Percentiles rank a stretch among this genome's conserved stretches.
Evolutionary conservation across 2,797 vertebrate genomes (phyloP).

Genomic region (Peromyscus attwateri): DNA sequence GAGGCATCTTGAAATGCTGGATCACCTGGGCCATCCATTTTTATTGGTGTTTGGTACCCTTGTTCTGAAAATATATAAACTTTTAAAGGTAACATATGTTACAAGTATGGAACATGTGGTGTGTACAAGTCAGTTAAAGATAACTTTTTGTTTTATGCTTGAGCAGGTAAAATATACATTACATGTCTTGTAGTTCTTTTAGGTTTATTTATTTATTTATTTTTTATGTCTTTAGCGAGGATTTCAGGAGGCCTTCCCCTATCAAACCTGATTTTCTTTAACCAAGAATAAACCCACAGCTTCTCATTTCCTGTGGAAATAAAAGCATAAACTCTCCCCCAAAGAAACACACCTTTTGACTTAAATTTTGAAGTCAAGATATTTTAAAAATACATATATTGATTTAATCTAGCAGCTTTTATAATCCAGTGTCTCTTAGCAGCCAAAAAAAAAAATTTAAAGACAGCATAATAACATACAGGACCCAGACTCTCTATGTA

Average conservation of each 20-base stretch:
- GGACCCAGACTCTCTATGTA: not conserved
- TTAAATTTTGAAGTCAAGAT: not conserved
- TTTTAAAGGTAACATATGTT: not conserved
- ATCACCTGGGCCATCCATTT: not conserved
- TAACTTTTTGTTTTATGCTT: not conserved
- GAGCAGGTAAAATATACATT: not conserved
- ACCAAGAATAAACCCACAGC: not conserved
- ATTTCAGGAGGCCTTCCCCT: not conserved
- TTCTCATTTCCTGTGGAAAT: not conserved
- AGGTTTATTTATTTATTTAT: not conserved
- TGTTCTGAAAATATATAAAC: not conserved
- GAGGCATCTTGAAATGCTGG: not conserved
- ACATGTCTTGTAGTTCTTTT: not conserved
- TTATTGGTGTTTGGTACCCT: not conserved
- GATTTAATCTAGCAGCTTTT: not conserved
- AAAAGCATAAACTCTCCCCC: not conserved
- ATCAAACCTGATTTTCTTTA: not conserved
- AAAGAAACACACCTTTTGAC: not conserved
- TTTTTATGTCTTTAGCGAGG: not conserved
- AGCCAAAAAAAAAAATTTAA: not conserved
- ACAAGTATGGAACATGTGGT: not conserved
- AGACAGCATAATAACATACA: not conserved
- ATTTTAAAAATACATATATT: not conserved
- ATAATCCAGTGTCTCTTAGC: not conserved
- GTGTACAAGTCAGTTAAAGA: not conserved